phyloP scores from a whole-genome alignment of 2,888 invertebrate species.

The Acrobasis suavella region DNA sequence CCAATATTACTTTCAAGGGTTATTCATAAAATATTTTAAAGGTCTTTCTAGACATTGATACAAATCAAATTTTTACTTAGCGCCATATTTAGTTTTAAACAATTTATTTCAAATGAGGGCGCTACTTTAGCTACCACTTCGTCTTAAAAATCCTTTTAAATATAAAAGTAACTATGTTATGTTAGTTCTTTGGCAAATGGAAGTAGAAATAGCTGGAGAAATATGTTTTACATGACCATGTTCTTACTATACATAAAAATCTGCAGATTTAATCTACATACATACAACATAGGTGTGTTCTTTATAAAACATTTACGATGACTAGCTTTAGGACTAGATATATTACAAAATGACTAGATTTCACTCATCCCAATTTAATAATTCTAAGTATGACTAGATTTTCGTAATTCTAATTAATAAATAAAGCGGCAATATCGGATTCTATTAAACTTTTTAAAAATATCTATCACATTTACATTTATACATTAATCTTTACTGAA shows the following conservation, averaged over 20 bases:
- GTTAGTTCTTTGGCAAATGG: no score
- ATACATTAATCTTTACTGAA: constrained; percentile 26
- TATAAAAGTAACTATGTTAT: no score
- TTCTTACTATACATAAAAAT: not conserved
- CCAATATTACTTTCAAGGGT: no score
- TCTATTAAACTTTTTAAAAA: constrained; percentile 50
- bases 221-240: no score
- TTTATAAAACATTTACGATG: constrained; percentile 4
- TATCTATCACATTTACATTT: constrained; percentile 28
- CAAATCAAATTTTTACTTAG: no score
- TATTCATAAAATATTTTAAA: no score
- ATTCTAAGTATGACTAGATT: constrained; percentile 14
- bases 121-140: no score
- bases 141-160: no score
- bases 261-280: not conserved
- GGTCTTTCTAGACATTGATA: no score
- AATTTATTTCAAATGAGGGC: no score
- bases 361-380: constrained; percentile 6
- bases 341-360: constrained; percentile 22
- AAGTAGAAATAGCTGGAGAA: no score
- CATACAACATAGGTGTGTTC: not conserved
- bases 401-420: constrained; percentile 33
- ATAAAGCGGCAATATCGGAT: constrained; percentile 61
- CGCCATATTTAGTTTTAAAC: no score
- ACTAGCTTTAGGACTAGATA: constrained; percentile 32